Base-by-base conservation (phyloP, 2,888 invertebrate genomes). In the Lasioglossum marginatum region DNA sequence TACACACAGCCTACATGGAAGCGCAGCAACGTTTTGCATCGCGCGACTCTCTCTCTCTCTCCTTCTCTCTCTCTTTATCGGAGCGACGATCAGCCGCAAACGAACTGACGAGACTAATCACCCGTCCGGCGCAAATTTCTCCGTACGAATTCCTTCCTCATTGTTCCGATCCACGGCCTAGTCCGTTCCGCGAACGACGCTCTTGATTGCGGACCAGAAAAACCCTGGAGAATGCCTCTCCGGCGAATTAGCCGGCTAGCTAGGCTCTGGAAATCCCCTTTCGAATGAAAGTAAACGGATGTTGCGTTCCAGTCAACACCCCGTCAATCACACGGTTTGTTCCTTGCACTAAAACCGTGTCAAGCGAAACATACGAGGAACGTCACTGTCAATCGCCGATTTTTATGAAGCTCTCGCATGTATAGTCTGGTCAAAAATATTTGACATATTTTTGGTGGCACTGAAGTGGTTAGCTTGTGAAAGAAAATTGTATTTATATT, bases 91-190 rank as follows among this genome's bases (percentile, higher is more conserved):
- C 89, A 81, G 76, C 83, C 63, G 83, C 85, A 78, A 83, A 84
- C 85, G 77, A 89, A 91, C 88, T 86, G 88, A 89, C 88, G 85
- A 85, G 89, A 86, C 89, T 89, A 91, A 91, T 91, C 89, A 86
- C 86, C 83, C 89, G 85, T 87, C 83, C 82, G 48, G 60, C 72
- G 77, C 73, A 82, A 83, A 89, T 82, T 89, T 84, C 91, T 82
- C 83, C 78, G 85, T 78, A 77, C 82, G 80, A 85, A 88, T 87
- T 82, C 91, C 81, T 77, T 85, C 78, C 83, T 80, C 82, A 63
- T 84, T 82, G 82, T 80, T 84, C 71, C 74, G 72, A 60, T 37
- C 63, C 40, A 70, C 45, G 70, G 19, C 34, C 71, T 45, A 48
- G 57, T 57, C 52, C 48, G 80, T 87, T 79, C 85, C 68, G 0